Evolutionary conservation across 2,888 invertebrate genomes (phyloP), one percentile per base, ranked within the genome.

Genomic region (Drosophila bunnanda): DNA sequence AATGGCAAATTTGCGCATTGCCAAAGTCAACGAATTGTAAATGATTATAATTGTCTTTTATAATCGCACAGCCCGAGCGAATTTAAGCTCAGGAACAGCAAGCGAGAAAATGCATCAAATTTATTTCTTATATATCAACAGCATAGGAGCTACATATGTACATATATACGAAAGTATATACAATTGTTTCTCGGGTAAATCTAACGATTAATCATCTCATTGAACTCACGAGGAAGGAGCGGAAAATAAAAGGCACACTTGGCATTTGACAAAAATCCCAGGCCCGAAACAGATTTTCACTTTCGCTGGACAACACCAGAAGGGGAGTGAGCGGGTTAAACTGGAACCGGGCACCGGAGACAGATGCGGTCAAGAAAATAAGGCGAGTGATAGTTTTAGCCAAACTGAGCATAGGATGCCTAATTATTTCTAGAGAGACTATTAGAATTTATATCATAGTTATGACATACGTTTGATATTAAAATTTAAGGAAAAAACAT

Each of bases 21-120:
- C 77, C 88, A 81, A 88, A 80, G 69, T 70, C 79, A 85, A 66
- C 88, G 88, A 88, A 77, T 87, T 89, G 83, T 77, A 74, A 79
- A 88, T 78, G 78, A 82, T 87, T 89, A 78, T 82, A 70, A 75
- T 75, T 72, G 82, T 30, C 53, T 62, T 62, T 53, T 71, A 41
- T 44, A 46, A 41, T 71, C 71, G 76, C 76, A 79, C 48, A 70
- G 62, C 67, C 65, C 62, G 73, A 55, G 57, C 70, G 73, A 82
- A 75, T 85, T 76, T 72, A 82, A 77, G 72, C 74, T 43, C 62
- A 15, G 17, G 32, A 4, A 55, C 61, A 20, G 30, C 30, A 41
- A 54, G 46, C 54, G 43, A 56, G 59, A 38, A 77, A 61, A 41
- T 57, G 48, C 56, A 70, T 57, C 48, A 56, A 66, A 43, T 57